Conservation (phyloP, 2,113 vertebrate genomes). For the mouse (Mus musculus) region DNA sequence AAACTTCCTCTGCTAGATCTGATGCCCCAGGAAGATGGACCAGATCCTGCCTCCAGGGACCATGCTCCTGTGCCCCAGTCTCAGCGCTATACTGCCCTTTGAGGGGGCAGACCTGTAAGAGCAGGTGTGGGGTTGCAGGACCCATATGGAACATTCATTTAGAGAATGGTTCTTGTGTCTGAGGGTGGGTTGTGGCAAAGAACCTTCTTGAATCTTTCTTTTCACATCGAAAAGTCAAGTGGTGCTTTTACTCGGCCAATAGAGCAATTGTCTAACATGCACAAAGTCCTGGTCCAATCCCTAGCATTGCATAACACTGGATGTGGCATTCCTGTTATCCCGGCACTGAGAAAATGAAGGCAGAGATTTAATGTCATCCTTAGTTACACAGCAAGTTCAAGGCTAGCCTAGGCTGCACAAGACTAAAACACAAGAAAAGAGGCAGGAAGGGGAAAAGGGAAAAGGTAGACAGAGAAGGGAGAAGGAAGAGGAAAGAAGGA, state of each 20-base stretch:
- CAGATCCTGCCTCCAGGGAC: background rate
- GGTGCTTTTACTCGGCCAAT: background rate
- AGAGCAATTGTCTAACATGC: background rate
- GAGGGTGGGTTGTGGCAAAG: background rate
- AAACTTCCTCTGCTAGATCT: background rate
- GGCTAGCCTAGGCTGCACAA: background rate
- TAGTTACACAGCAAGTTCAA: background rate
- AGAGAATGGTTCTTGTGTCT: background rate
- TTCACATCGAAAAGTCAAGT: background rate
- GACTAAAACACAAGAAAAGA: background rate
- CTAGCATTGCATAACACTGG: background rate
- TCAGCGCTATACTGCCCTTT: background rate
- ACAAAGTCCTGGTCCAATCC: background rate
- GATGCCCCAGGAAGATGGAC: background rate
- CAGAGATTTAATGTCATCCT: background rate
- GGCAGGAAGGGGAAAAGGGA: background rate
- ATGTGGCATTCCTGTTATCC: background rate
- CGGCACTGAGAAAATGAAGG: background rate
- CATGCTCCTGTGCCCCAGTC: background rate
- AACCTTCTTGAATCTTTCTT: background rate
- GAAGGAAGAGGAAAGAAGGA: too few species aligned
- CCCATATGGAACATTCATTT: background rate
- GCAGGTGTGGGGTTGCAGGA: background rate
- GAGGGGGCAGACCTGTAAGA: background rate
- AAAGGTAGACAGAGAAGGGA: too few species aligned